phyloP scores from a whole-genome alignment of 2,888 invertebrate genomes.

The Drosophila prolongata region DNA sequence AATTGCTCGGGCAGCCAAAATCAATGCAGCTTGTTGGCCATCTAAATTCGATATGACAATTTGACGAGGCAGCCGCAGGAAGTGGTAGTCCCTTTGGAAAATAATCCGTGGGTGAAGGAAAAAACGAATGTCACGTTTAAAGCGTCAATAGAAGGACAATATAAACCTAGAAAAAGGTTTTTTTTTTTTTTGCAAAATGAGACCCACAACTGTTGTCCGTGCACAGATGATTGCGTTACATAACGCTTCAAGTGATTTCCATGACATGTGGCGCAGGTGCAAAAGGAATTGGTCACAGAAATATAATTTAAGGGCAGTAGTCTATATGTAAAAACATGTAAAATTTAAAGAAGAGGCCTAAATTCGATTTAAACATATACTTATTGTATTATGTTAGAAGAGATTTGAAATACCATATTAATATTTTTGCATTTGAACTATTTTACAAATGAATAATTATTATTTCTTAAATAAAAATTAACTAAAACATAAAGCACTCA shows the following conservation, averaged over 20 bases:
- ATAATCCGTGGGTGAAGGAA: slow-evolving; percentile 3
- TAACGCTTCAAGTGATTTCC: slow-evolving; percentile 13
- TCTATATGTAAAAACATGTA: too few relatives aligned
- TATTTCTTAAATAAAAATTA: too few relatives aligned
- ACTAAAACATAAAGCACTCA: too few relatives aligned
- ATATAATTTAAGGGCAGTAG: too few relatives aligned
- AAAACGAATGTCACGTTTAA: slow-evolving; percentile 10
- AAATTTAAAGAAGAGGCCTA: neutral
- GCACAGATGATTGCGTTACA: slow-evolving; percentile 27
- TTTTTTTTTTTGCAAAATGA: slow-evolving; percentile 2
- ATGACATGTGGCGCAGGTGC: slow-evolving; percentile 12
- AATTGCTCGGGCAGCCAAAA: slow-evolving; percentile 23
- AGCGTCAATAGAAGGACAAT: slow-evolving; percentile 31
- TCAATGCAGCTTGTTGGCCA: slow-evolving; percentile 52
- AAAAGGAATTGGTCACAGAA: neutral
- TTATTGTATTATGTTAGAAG: too few relatives aligned
- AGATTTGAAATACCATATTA: too few relatives aligned
- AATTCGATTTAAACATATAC: too few relatives aligned
- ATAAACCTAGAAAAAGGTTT: slow-evolving; percentile 13
- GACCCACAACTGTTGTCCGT: slow-evolving; percentile 15
- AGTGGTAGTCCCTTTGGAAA: slow-evolving; percentile 8
- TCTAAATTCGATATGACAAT: slow-evolving; percentile 56
- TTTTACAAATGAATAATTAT: too few relatives aligned
- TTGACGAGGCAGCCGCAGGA: slow-evolving; percentile 39
- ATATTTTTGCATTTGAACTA: too few relatives aligned